A percentile compares a stretch with the other conserved stretches of the same genome.
Conservation (phyloP, 2,888 invertebrate species). For the Drosophila siamana region DNA sequence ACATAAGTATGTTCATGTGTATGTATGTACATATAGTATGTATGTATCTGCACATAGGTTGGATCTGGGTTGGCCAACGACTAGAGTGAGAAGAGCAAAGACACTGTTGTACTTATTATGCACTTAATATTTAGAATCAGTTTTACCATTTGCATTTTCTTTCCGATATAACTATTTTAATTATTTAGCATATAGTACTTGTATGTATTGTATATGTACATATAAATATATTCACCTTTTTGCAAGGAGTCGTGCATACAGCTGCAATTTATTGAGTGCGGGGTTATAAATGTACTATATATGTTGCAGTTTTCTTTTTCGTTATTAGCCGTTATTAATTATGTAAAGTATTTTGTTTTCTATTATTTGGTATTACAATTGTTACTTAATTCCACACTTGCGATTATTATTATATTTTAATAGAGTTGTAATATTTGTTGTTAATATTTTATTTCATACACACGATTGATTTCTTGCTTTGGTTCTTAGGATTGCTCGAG, state of each 20-base stretch:
- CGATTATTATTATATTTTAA: conserved; percentile 27
- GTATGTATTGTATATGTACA: conserved; percentile 41
- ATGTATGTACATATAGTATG: neutral
- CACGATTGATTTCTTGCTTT: conserved; percentile 41
- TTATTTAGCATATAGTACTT: conserved; percentile 33
- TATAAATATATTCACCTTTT: conserved; percentile 72
- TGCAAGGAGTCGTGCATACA: conserved; percentile 81
- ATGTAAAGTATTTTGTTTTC: neutral
- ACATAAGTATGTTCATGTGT: neutral
- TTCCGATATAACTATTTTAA: conserved; percentile 6
- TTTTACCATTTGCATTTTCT: neutral
- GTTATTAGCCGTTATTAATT: neutral
- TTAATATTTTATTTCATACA: conserved; percentile 44
- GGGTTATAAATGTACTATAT: conserved; percentile 58
- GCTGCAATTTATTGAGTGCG: conserved; percentile 76
- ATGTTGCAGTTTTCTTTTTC: conserved; percentile 35
- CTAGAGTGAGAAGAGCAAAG: neutral
- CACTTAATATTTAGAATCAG: neutral
- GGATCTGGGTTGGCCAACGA: no score
- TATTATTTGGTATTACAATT: conserved; percentile 11
- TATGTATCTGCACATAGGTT: neutral
- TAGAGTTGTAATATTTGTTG: conserved; percentile 37
- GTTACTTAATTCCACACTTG: conserved; percentile 36
- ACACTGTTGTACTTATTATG: neutral
- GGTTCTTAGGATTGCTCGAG: neutral